Evolutionary conservation across 2,797 vertebrate genomes (phyloP).

Genomic region (Etheostoma nigrum): DNA sequence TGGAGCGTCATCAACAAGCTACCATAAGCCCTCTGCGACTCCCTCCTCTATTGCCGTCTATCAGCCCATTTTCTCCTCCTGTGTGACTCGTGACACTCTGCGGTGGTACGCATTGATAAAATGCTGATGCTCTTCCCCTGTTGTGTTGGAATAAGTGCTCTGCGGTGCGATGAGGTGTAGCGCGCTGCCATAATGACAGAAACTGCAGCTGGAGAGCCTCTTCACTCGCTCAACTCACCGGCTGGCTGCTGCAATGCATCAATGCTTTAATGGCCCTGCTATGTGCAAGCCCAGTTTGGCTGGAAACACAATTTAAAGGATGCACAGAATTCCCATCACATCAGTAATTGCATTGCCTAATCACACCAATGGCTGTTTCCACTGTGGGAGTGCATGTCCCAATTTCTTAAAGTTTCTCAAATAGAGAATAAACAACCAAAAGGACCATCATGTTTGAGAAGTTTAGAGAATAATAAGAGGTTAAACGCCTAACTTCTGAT

Average conservation of each 20-base stretch:
- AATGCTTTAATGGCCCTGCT: slow-evolving; percentile 60
- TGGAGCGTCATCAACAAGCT: slow-evolving; percentile 57
- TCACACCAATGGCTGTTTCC: slow-evolving; percentile 38
- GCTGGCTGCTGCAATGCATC: slow-evolving; percentile 76
- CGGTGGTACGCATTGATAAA: slow-evolving; percentile 65
- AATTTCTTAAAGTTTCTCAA: slow-evolving; percentile 16
- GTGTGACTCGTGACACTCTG: slow-evolving; percentile 67
- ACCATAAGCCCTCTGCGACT: slow-evolving; percentile 49
- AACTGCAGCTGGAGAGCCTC: slow-evolving; percentile 74
- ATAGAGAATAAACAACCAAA: background rate
- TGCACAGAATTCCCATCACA: slow-evolving; percentile 33
- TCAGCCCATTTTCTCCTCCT: slow-evolving; percentile 66
- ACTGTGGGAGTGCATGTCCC: slow-evolving; percentile 23
- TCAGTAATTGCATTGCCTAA: slow-evolving; percentile 45
- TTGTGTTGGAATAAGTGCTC: slow-evolving; percentile 74
- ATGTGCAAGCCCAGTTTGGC: slow-evolving; percentile 53
- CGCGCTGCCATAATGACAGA: slow-evolving; percentile 72
- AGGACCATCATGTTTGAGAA: background rate
- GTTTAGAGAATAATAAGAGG: background rate
- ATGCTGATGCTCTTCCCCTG: slow-evolving; percentile 65
- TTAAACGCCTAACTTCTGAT: background rate
- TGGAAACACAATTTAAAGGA: slow-evolving; percentile 52
- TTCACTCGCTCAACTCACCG: slow-evolving; percentile 62
- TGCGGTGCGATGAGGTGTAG: slow-evolving; percentile 69
- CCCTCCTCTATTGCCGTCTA: slow-evolving; percentile 51